These are phyloP conservation scores for Gallinago paraguaiae DNA, from an alignment of 2,113 vertebrate genomes.

Conservation along the genomic window DNA sequence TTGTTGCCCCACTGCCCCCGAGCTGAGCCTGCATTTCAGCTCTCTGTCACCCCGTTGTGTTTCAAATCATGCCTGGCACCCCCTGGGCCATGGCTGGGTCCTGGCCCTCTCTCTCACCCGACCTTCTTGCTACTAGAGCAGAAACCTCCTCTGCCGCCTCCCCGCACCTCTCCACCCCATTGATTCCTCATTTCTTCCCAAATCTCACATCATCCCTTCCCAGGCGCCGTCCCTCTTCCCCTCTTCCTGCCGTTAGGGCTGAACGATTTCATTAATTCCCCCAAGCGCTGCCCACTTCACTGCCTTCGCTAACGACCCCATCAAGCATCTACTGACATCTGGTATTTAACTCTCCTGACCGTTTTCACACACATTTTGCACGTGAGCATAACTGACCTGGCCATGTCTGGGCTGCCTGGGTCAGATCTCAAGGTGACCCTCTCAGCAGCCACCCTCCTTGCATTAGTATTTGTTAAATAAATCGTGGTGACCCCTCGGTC, in stretches of 20 bases:
- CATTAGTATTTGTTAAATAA: neutral
- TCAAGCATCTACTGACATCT: neutral
- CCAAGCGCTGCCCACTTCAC: neutral
- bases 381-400: fast-evolving
- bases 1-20: fast-evolving
- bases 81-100: neutral
- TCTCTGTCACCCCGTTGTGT: neutral
- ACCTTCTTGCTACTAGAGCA: neutral
- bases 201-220: neutral
- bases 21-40: neutral
- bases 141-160: neutral
- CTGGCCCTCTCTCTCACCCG: neutral
- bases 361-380: neutral
- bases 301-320: slow-evolving; percentile 2
- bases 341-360: neutral
- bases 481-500: fast-evolving
- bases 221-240: neutral
- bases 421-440: neutral
- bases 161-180: neutral
- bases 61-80: neutral
- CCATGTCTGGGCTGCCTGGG: neutral
- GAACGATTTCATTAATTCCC: neutral
- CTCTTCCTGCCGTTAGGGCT: neutral
- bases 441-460: neutral
- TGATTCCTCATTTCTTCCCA: slow-evolving; percentile 12